phyloP scores from a whole-genome alignment of 2,888 invertebrate genomes.

The Drosophila mimica region DNA sequence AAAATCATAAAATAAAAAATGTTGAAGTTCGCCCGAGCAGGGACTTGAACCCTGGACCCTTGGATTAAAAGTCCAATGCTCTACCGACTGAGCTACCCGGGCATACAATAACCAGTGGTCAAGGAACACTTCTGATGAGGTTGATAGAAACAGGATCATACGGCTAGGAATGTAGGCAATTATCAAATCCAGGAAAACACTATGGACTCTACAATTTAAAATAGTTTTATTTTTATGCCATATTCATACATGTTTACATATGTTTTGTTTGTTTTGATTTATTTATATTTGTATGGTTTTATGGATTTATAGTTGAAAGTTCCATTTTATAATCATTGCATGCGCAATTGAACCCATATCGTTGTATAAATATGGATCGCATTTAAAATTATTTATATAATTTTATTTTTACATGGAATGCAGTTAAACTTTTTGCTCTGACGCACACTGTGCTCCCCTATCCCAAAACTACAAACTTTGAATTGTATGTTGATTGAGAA shows the following conservation, averaged over 20 bases:
- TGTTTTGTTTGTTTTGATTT: slow-evolving; percentile 58
- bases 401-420: slow-evolving; percentile 84
- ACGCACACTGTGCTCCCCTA: slow-evolving; percentile 41
- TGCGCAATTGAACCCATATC: slow-evolving; percentile 60
- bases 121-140: slow-evolving; percentile 24
- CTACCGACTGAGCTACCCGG: slow-evolving; percentile 86
- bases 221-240: slow-evolving; percentile 77
- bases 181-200: background rate
- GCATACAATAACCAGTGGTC: slow-evolving; percentile 31
- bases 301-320: slow-evolving; percentile 60
- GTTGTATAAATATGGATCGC: slow-evolving; percentile 59
- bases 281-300: slow-evolving; percentile 69
- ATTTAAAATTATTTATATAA: slow-evolving; percentile 70
- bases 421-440: slow-evolving; percentile 72
- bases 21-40: slow-evolving; percentile 83
- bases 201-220: slow-evolving; percentile 62
- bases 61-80: slow-evolving; percentile 86
- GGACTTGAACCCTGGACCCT: slow-evolving; percentile 86
- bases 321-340: slow-evolving; percentile 54
- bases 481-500: slow-evolving; percentile 52
- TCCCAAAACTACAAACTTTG: slow-evolving; percentile 58
- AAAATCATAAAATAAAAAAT: slow-evolving; percentile 41
- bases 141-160: slow-evolving; percentile 23
- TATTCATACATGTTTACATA: slow-evolving; percentile 78
- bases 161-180: background rate